A percentile compares a stretch with the other conserved stretches of the same genome.
These are phyloP conservation scores for Enteromius radiatus DNA, from an alignment of 2,797 vertebrate species.

Conservation along the genomic window DNA sequence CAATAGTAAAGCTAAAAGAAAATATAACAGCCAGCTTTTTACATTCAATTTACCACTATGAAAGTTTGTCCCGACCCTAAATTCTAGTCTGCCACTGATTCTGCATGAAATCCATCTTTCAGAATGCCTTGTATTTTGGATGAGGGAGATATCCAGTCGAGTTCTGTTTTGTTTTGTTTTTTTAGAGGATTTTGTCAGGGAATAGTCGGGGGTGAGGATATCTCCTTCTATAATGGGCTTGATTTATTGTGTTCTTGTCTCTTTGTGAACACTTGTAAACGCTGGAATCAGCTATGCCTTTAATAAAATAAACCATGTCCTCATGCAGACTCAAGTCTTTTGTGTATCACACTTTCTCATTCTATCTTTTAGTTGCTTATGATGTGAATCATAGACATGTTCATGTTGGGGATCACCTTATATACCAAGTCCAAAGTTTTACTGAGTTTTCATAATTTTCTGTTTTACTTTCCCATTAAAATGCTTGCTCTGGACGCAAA, in stretches of 20 bases:
- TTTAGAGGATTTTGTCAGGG: constrained; percentile 49
- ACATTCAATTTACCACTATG: constrained; percentile 61
- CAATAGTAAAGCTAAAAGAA: constrained; percentile 60
- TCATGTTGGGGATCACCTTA: background rate
- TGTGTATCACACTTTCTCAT: constrained; percentile 50
- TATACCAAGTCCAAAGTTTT: too few relatives aligned
- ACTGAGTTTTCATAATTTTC: too few relatives aligned
- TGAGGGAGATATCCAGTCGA: constrained; percentile 57
- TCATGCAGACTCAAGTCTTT: constrained; percentile 68
- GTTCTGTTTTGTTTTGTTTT: constrained; percentile 53
- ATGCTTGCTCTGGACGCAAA: too few relatives aligned
- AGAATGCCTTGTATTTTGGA: constrained; percentile 70
- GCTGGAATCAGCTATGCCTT: constrained; percentile 92
- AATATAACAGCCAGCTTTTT: constrained; percentile 48
- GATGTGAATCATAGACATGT: background rate
- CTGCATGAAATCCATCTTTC: constrained; percentile 80
- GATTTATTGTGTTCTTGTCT: constrained; percentile 83
- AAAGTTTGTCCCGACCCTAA: constrained; percentile 63
- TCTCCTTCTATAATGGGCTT: constrained; percentile 77
- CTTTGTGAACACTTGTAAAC: constrained; percentile 85
- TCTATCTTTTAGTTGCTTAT: background rate
- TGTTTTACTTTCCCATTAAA: too few relatives aligned
- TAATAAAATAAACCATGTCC: constrained; percentile 90
- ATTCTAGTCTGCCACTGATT: constrained; percentile 57
- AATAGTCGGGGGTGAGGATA: constrained; percentile 65